A percentile compares a stretch with the other conserved stretches of the same genome.
Conservation (phyloP, 2,888 invertebrate genomes). For the Tenthredo notha region DNA sequence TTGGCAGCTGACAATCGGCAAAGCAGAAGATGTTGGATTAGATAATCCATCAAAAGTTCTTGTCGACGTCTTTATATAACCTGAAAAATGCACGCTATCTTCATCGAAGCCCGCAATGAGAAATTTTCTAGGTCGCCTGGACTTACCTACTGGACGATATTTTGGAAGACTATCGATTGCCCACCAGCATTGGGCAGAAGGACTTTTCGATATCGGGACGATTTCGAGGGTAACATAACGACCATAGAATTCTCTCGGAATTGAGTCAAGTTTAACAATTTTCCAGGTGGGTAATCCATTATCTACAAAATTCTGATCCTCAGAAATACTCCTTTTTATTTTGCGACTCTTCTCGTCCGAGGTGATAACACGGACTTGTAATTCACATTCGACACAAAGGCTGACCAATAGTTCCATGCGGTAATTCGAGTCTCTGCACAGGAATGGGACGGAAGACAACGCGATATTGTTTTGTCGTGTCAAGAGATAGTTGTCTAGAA, state of each 20-base stretch:
- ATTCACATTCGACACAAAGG: slow-evolving; percentile 62
- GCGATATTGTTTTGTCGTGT: background rate
- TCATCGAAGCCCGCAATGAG: background rate
- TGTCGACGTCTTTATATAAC: slow-evolving; percentile 53
- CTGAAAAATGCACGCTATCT: slow-evolving; percentile 49
- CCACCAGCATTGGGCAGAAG: slow-evolving; percentile 56
- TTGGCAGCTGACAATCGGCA: slow-evolving; percentile 64
- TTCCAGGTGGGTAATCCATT: slow-evolving; percentile 61
- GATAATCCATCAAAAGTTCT: background rate
- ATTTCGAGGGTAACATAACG: background rate
- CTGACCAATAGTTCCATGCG: slow-evolving; percentile 64
- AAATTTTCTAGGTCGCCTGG: background rate
- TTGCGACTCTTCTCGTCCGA: background rate
- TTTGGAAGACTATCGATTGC: slow-evolving; percentile 62
- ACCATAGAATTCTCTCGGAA: background rate
- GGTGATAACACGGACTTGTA: slow-evolving; percentile 54
- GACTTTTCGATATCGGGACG: background rate
- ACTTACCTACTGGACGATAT: slow-evolving; percentile 56
- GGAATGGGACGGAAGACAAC: background rate
- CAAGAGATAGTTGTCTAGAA: background rate
- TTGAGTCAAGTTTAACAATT: slow-evolving; percentile 53
- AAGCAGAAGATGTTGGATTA: slow-evolving; percentile 13
- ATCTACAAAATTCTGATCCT: background rate
- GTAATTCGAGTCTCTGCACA: slow-evolving; percentile 14
- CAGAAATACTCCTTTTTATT: slow-evolving; percentile 35